Percentiles rank a stretch among this genome's conserved stretches.
Evolutionary conservation across 2,797 vertebrate genomes (phyloP).

Genomic region (Erithacus rubecula): DNA sequence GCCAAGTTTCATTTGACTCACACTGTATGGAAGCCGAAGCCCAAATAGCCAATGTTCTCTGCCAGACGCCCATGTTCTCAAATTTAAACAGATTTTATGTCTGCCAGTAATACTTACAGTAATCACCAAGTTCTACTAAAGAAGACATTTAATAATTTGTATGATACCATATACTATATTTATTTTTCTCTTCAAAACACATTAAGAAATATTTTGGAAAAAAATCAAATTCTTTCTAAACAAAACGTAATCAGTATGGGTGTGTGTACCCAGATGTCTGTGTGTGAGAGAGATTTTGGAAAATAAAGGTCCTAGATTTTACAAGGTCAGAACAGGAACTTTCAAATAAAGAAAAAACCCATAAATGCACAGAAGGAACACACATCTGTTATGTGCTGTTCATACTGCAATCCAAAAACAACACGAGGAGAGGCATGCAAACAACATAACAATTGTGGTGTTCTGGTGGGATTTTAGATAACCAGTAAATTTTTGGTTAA

Average conservation of each 20-base stretch:
- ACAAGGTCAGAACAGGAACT: constrained; percentile 23
- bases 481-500: background rate
- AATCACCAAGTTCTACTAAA: background rate
- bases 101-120: constrained; percentile 8
- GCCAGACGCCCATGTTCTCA: background rate
- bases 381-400: background rate
- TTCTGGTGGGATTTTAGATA: background rate
- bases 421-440: background rate
- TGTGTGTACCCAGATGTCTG: background rate
- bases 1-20: constrained; percentile 55
- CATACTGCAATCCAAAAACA: constrained; percentile 8
- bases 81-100: constrained; percentile 45
- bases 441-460: background rate
- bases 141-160: background rate
- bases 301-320: constrained; percentile 6
- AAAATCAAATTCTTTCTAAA: background rate
- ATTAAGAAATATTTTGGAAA: constrained; percentile 7
- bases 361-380: background rate
- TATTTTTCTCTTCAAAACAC: constrained; percentile 8
- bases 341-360: background rate
- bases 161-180: background rate
- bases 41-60: background rate
- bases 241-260: background rate
- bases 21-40: constrained; percentile 17
- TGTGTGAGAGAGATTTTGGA: constrained; percentile 23